Base-by-base conservation (phyloP, 2,797 vertebrate genomes). In the Crocodylus rhombifer region DNA sequence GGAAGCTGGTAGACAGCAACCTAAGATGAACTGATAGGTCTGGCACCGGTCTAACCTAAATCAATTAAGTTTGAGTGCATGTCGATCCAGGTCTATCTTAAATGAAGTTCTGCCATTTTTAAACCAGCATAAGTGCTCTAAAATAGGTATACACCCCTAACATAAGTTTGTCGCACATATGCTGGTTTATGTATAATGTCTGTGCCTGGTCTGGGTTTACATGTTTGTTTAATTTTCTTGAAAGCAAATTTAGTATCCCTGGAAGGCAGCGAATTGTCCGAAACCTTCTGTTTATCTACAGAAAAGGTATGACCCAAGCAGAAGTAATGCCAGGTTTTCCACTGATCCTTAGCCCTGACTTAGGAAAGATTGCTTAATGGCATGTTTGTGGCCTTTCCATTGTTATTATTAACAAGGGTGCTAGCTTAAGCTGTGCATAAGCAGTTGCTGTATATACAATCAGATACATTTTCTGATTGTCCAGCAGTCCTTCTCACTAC, bases 181-280 rank as follows among this genome's bases (percentile, higher is more conserved):
- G 42, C 42, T 11, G 10, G 42, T 10, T 51, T 51, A 51, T 51
- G 42, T 51, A 51, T 51, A 51, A 51, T 51, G 42, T 51, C 42
- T 51, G 42, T 51, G 42, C 42, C 42, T 51, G 42, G 42, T 51
- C 42, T 51, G 42, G 80, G 83, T 91, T 77, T 88, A 67, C 63
- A 51, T 4, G 0, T 94, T 90, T 83, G 11, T 80, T 82, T 77
- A 80, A 88, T 77, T 25, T 14, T 18, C 12, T 63, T 3, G 23
- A 1, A 2, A 58, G 51, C 73, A 86, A 92, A 82, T 78, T 5
- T 67, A 87, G 58, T 84, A 25, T 94, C 88, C 73, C 85, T 65
- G 61, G 76, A 89, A 93, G n/a, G 63, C 84, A 64, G 77, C 23
- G 71, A 90, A 93, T 67, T 77, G 28, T 88, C 30, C 82, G 82